A percentile compares a stretch with the other conserved stretches of the same genome.
phyloP scores from a whole-genome alignment of 2,113 vertebrate genomes.

The Syngnathus floridae region DNA sequence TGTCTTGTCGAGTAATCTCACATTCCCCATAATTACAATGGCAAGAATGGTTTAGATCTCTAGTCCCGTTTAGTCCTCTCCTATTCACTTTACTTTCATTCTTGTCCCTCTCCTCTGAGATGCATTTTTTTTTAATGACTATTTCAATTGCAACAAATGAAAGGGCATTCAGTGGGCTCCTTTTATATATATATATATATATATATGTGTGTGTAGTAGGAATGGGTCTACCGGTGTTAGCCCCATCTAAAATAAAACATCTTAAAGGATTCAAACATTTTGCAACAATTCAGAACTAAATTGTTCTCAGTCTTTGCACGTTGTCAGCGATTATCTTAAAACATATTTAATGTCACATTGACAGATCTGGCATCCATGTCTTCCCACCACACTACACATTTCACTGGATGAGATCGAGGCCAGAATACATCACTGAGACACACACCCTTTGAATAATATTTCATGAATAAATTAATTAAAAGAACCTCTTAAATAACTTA shows the following conservation, averaged over 20 bases:
- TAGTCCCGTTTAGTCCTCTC: neutral
- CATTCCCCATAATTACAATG: no score
- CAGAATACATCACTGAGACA: conserved; percentile 48
- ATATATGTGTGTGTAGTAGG: no score
- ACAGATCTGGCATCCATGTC: conserved; percentile 36
- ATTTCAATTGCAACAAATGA: no score
- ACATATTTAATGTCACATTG: neutral
- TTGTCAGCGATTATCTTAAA: no score
- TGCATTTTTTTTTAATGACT: neutral
- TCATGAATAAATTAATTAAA: conserved; percentile 64
- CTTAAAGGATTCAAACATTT: no score
- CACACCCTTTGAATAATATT: conserved; percentile 52
- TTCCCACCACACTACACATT: conserved; percentile 37
- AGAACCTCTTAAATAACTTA: conserved; percentile 44
- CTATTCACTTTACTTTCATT: neutral
- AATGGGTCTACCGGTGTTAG: no score
- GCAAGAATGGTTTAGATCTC: neutral
- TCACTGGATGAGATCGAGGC: conserved; percentile 36
- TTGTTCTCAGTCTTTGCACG: conserved; percentile 5
- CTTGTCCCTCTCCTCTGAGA: neutral
- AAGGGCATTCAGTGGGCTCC: no score
- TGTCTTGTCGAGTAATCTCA: neutral
- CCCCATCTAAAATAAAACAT: neutral
- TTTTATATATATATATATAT: no score
- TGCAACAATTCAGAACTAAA: neutral